These are phyloP conservation scores for Allacma fusca DNA, from an alignment of 2,888 invertebrate genomes.

Conservation along the genomic window DNA sequence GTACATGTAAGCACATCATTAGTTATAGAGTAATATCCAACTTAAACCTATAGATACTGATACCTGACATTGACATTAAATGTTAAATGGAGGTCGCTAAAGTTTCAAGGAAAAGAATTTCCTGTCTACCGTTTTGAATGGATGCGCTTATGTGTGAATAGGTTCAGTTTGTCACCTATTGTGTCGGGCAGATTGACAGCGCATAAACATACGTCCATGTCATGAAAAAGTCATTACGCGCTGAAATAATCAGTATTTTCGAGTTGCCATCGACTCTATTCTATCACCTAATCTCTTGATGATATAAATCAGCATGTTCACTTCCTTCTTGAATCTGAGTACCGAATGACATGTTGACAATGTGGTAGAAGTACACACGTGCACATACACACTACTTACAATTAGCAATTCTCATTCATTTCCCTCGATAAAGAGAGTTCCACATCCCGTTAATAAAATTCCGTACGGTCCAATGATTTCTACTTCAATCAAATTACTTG, in stretches of 20 bases:
- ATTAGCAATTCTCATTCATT: conserved; percentile 7
- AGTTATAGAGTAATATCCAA: too few species aligned
- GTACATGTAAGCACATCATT: too few species aligned
- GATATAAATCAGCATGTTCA: conserved; percentile 2
- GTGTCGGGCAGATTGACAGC: too few species aligned
- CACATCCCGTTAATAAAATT: conserved; percentile 16
- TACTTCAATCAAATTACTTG: background rate
- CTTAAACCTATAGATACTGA: too few species aligned
- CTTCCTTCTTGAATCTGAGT: background rate
- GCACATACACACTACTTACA: background rate
- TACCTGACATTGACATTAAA: too few species aligned
- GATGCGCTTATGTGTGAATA: too few species aligned
- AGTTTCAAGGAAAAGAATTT: too few species aligned
- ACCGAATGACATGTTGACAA: background rate
- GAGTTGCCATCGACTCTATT: background rate
- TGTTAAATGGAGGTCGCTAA: too few species aligned
- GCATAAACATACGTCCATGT: too few species aligned
- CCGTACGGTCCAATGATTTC: background rate
- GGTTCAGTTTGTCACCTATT: too few species aligned
- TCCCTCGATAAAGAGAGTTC: background rate
- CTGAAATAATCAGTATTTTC: background rate
- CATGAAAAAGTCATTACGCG: too few species aligned
- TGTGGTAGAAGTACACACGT: background rate
- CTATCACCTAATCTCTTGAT: background rate
- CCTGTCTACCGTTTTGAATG: too few species aligned